Conservation (phyloP, 2,888 invertebrate genomes). For the Hirtodrosophila confusa region DNA sequence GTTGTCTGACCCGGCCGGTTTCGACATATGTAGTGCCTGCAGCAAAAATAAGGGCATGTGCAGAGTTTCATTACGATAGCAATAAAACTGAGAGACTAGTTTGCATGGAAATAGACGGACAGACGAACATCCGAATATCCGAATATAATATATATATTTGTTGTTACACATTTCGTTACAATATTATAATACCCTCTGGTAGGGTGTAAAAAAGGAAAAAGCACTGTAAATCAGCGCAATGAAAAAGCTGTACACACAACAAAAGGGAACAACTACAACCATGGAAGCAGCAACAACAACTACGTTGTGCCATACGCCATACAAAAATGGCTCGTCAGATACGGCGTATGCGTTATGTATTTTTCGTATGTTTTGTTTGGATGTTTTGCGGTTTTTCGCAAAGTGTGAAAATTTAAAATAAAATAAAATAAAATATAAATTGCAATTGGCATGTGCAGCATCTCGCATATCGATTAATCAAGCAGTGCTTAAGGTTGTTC, state of each 20-base stretch:
- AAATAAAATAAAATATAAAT: constrained; percentile 5
- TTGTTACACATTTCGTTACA: no score
- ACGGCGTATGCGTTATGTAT: constrained; percentile 60
- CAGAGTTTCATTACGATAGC: no score
- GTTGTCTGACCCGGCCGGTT: no score
- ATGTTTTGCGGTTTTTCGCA: constrained; percentile 45
- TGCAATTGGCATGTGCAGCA: constrained; percentile 25
- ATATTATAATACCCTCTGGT: no score
- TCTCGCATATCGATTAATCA: constrained; percentile 42
- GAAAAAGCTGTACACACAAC: constrained; percentile 43
- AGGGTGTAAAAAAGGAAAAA: constrained; percentile 11
- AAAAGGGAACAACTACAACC: constrained; percentile 24
- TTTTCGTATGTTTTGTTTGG: constrained; percentile 36
- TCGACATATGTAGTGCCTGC: no score
- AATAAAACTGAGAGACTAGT: no score
- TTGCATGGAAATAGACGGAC: no score
- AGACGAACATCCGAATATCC: no score
- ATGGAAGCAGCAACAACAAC: constrained; percentile 14
- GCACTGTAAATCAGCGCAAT: constrained; percentile 65
- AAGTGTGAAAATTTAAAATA: constrained; percentile 45
- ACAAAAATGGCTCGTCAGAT: constrained; percentile 34
- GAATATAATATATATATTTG: no score
- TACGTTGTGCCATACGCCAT: neutral
- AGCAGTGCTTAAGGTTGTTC: constrained; percentile 25
- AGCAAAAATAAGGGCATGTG: no score